phyloP scores from a whole-genome alignment of 2,888 invertebrate genomes.

The Polyommatus icarus region DNA sequence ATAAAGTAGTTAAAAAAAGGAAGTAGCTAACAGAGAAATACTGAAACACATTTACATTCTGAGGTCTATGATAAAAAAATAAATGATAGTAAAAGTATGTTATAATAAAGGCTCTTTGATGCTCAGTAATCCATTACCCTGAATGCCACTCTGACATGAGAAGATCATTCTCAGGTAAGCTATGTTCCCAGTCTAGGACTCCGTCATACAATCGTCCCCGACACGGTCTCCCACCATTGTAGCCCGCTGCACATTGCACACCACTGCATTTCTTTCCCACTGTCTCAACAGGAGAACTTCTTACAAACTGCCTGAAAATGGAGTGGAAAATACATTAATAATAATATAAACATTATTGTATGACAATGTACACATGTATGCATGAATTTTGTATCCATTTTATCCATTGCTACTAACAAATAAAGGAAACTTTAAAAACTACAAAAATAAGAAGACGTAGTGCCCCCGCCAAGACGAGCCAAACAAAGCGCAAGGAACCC shows the following conservation, averaged over 20 bases:
- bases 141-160: constrained; percentile 92
- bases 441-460: too few relatives aligned
- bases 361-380: not conserved
- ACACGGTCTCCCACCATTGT: constrained; percentile 87
- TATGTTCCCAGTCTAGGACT: constrained; percentile 98
- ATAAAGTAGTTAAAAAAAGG: too few relatives aligned
- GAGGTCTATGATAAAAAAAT: too few relatives aligned
- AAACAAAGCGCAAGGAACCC: too few relatives aligned
- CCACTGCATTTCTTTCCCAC: constrained; percentile 88
- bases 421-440: too few relatives aligned
- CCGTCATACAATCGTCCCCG: constrained; percentile 94
- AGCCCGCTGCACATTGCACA: constrained; percentile 83
- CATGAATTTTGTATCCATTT: too few relatives aligned
- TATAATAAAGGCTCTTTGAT: not conserved
- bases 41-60: too few relatives aligned
- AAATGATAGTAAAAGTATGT: too few relatives aligned
- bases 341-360: not conserved
- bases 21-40: too few relatives aligned
- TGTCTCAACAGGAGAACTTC: constrained; percentile 87
- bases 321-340: not conserved
- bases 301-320: constrained; percentile 87
- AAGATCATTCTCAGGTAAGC: constrained; percentile 92
- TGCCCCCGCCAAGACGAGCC: too few relatives aligned
- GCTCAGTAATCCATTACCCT: constrained; percentile 78
- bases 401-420: too few relatives aligned